These are phyloP conservation scores for Luehdorfia chinensis DNA, from an alignment of 1,140 invertebrate species.

Conservation along the genomic window DNA sequence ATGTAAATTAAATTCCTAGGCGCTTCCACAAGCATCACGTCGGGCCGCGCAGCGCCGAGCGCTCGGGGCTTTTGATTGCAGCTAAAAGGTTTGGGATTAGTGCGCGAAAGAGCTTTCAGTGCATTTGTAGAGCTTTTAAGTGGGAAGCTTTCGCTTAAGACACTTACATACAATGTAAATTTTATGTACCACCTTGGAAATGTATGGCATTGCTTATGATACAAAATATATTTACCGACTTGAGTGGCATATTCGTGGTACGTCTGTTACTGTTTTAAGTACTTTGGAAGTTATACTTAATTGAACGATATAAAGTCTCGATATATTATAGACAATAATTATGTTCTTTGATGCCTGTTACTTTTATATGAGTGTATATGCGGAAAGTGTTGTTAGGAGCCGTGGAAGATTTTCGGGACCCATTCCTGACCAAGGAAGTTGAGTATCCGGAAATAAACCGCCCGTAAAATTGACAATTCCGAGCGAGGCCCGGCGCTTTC, in stretches of 20 bases:
- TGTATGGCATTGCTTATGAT: conserved; percentile 43
- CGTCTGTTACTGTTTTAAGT: no score
- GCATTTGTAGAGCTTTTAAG: conserved; percentile 77
- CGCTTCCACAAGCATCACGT: conserved; percentile 74
- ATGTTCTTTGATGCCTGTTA: no score
- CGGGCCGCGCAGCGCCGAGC: conserved; percentile 49
- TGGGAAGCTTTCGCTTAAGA: conserved; percentile 77
- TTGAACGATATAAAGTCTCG: no score
- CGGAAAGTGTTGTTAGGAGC: conserved; percentile 20
- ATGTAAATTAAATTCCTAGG: conserved; percentile 77
- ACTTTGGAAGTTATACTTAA: no score
- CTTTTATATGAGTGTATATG: no score
- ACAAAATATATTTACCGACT: conserved; percentile 23
- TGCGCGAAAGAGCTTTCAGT: conserved; percentile 77
- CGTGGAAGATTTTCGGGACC: conserved; percentile 31
- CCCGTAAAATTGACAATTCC: conserved; percentile 81
- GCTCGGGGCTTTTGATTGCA: conserved; percentile 76
- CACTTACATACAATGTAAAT: conserved; percentile 77
- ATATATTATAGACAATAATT: no score
- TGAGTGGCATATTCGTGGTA: conserved; percentile 1
- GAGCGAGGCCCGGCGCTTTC: conserved; percentile 59
- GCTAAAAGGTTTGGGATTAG: conserved; percentile 78
- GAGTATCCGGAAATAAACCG: conserved; percentile 78
- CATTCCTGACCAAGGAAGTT: conserved; percentile 60
- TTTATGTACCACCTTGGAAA: conserved; percentile 61